Evolutionary conservation across 2,113 vertebrate genomes (phyloP).

Genomic region (Cochlearius cochlearius): DNA sequence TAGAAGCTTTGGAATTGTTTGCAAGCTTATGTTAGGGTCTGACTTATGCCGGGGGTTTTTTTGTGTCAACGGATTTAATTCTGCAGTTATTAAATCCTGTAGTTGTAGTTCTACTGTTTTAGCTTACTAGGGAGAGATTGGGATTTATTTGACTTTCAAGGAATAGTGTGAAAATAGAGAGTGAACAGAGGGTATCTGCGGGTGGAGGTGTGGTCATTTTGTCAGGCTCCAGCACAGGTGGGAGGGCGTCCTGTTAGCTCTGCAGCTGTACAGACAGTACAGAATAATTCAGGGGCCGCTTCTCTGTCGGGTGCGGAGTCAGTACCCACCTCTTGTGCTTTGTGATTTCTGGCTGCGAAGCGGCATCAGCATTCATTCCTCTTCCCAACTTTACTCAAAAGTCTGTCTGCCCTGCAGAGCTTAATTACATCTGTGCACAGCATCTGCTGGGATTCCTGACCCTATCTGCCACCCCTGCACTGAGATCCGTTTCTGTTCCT

Average conservation of each 20-base stretch:
- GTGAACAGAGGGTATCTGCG: not conserved
- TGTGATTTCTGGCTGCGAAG: not conserved
- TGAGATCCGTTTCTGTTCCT: not conserved
- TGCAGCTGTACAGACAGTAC: not conserved
- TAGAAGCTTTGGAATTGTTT: not conserved
- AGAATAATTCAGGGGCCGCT: not conserved
- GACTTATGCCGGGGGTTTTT: not conserved
- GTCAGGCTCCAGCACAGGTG: not conserved
- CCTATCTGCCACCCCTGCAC: not conserved
- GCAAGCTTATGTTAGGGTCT: not conserved
- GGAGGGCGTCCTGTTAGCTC: not conserved
- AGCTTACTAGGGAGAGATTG: not conserved
- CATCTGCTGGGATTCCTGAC: not conserved
- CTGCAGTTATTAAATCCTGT: not conserved
- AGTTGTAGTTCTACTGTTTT: not conserved
- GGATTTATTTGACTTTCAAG: not conserved
- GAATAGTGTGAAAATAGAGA: not conserved
- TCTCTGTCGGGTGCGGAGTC: not conserved
- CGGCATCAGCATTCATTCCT: not conserved
- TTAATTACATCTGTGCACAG: not conserved
- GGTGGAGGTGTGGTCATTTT: not conserved
- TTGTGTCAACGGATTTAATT: not conserved
- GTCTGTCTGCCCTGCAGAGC: not conserved
- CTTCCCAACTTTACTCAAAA: not conserved
- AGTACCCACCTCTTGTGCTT: not conserved